Base-by-base conservation (phyloP, 2,113 vertebrate species). In the Dipodomys merriami region DNA sequence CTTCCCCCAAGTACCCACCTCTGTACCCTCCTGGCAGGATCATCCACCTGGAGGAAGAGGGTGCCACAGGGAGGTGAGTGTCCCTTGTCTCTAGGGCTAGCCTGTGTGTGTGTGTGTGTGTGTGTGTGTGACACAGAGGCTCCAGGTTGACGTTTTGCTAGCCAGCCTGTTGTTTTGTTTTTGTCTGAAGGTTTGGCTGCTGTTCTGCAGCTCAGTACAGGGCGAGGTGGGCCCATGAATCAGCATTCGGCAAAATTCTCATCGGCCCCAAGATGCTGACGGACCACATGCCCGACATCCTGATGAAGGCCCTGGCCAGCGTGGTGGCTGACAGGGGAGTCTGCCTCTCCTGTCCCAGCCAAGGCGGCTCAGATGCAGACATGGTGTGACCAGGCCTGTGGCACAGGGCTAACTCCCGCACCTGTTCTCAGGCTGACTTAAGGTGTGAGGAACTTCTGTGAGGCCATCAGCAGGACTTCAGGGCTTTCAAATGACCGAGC, bases 261-360 rank as follows among this genome's bases (percentile, higher is more conserved):
- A 99, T 99, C 97, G 99, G 99, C 93, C 99, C 99, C 6, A 98
- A 98, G 97, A 99, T 99, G 99, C 93, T 99, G 1, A 97, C 98
- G 0, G 99, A 99, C 97, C 99, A 99, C 98, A 99, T 99, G 99
- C 99, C 99, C 0, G 99, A 99, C 9, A 89, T 97, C 30, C 97
- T 99, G 90, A 98, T 99, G 27, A 95, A 96, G 60, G 99, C 99
- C 0, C 98, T 99, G 77, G 96, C 97, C 86, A 98, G 97, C 8
- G 97, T 99, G 95, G 98, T 98, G 65, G 95, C 96, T 0, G 98
- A 99, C 64, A 96, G 91, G 1, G 90, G 78, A 0, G 93, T 97
- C 0, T 99, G 97, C 84, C 18, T 97, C 4, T 97, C 99, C 60
- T 99, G 99, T 95, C 98, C 97, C 0, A 96, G 98, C 2, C 94